Evolutionary conservation across 1,140 invertebrate species (phyloP), one percentile per base, ranked within the genome.

Genomic region (Drosophila dunni): DNA sequence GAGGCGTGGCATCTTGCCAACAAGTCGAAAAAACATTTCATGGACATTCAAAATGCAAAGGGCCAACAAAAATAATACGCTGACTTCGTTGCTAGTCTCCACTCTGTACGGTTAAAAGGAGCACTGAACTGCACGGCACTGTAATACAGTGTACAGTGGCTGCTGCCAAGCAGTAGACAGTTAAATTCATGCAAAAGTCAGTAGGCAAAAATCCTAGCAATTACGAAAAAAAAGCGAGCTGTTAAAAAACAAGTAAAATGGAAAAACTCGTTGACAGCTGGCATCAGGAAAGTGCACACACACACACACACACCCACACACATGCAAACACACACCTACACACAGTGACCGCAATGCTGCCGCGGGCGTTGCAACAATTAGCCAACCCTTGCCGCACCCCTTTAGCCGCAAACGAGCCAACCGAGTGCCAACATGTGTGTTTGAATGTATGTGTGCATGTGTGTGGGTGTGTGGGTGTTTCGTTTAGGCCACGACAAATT

Each of bases 361-460:
- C 82, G 66, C 64, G 63, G 46, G 81, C 62, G 13, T 54, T 75
- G 81, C 82, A 78, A 85, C 81, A 85, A 85, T 85, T 85, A 85
- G 81, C 82, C 67, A 53, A 60, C 17, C 17, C 56, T 34, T 36
- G 13, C 8, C n/a, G 10, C 11, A 17, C 58, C 17, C 20, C 50
- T 44, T 45, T 17, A 36, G 0, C 38, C 45, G 11, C 62, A 63
- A 70, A 58, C 53, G 58, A 70, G 57, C 61, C 64, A 54, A 53
- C 20, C 57, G 56, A 62, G 65, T 83, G 38, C 76, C 36, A 63
- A 75, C 78, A 74, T 46, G 44, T 42, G 11, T 61, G 68, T 33
- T 10, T 51, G 7, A 11, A 46, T 61, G 74, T 60, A 45, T 44
- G 48, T 17, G 67, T 53, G 10, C 64, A 66, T 56, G 76, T 34